Base-by-base conservation (phyloP, 1,140 invertebrate genomes). In the Yoshiicerus persimilis region DNA sequence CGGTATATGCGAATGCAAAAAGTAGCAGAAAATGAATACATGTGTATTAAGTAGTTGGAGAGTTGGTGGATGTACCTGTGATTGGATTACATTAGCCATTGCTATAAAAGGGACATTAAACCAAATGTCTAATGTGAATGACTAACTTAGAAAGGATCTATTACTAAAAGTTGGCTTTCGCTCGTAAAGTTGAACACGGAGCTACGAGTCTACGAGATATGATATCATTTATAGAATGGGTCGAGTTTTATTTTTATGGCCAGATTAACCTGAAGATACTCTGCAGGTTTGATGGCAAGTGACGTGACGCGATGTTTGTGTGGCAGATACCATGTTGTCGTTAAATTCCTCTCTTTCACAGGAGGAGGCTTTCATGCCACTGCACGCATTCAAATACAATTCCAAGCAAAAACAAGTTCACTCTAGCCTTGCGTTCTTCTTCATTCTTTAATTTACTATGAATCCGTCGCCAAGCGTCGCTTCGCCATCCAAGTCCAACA, bases 171-270 rank as follows among this genome's bases (percentile, higher is more conserved):
- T 56, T 56, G n/a, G n/a, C 47, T 56, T 56, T 56, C 47, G 47
- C 47, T 56, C 47, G 32, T 32, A 34, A 36, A 77, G 70, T 64
- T 36, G 20, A 77, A 34, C 27, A 32, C 4, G 13, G 6, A n/a
- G 30, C 1, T 20, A 20, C 2, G 70, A 32, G 27, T 34, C 11
- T 25, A 64, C 13, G 62, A 25, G 11, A 25, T 6, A 30, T 70
- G 27, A 25, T 27, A 27, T 27, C 27, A 70, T 70, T 27, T 70
- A 30, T 70, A 27, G 1, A 4, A 8, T 70, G 30, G 25, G 20
- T 36, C 75, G 36, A 80, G 75, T 80, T 80, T 80, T 80, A 80
- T 80, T 80, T 80, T 80, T 80, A 80, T 80, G 13, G 32, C n/a
- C 32, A 80, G 47, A 34, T 80, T 30, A 70, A 27, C 16, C 30